Percentiles rank a stretch among this genome's conserved stretches.
These are phyloP conservation scores for Pontoporia blainvillei DNA, from an alignment of 2,113 vertebrate species.

Conservation along the genomic window DNA sequence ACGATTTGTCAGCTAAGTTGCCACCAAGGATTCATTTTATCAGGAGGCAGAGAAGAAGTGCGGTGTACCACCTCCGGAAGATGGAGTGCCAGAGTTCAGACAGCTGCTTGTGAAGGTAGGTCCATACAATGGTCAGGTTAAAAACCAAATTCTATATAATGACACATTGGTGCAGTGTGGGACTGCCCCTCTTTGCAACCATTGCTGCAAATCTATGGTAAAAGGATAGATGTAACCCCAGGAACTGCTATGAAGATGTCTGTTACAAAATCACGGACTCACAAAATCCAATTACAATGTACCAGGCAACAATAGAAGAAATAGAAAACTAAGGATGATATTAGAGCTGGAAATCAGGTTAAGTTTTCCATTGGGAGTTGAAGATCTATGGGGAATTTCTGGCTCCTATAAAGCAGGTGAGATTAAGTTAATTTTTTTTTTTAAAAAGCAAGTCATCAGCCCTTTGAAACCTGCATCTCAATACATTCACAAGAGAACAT, in stretches of 20 bases:
- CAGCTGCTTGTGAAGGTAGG: slow-evolving; percentile 90
- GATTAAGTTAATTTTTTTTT: not conserved
- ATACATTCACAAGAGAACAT: not conserved
- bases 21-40: slow-evolving; percentile 87
- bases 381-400: not conserved
- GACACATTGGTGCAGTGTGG: rapidly evolving
- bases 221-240: not conserved
- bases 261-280: not conserved
- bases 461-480: not conserved
- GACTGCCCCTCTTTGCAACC: not conserved
- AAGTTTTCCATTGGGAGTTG: not conserved
- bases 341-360: not conserved
- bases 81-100: slow-evolving; percentile 88
- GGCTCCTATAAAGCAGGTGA: not conserved
- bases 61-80: slow-evolving; percentile 88
- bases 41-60: slow-evolving; percentile 84
- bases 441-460: not conserved
- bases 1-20: slow-evolving; percentile 88
- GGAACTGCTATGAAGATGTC: not conserved
- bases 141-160: not conserved
- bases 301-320: not conserved
- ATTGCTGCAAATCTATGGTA: not conserved
- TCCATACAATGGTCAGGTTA: rapidly evolving
- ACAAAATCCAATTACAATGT: not conserved
- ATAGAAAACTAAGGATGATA: not conserved